These are phyloP conservation scores for Xyrichtys novacula DNA, from an alignment of 2,797 vertebrate species.

Conservation along the genomic window DNA sequence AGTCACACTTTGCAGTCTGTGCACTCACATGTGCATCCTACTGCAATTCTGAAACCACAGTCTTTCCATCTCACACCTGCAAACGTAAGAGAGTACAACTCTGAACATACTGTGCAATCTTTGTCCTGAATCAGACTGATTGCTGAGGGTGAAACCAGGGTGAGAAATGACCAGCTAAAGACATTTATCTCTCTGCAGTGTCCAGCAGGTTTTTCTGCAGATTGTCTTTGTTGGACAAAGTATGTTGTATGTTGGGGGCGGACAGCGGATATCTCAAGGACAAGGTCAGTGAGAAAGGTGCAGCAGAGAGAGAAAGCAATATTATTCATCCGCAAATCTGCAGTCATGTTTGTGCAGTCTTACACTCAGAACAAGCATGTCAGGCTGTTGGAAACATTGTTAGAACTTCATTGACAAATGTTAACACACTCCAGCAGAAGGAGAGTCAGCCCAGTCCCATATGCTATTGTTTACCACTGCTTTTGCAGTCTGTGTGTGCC, in stretches of 20 bases:
- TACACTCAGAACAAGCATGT: constrained; percentile 1
- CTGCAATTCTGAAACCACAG: no score
- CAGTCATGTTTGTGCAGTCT: not conserved
- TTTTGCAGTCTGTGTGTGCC: not conserved
- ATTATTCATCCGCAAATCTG: not conserved
- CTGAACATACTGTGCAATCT: no score
- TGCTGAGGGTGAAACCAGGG: not conserved
- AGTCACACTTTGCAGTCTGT: no score
- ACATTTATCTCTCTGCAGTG: not conserved
- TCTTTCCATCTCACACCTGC: no score
- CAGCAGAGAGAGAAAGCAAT: constrained; percentile 8
- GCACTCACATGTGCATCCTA: no score
- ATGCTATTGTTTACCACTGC: not conserved
- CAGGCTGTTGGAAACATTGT: not conserved
- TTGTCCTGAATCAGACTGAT: not conserved
- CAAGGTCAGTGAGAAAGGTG: constrained; percentile 33
- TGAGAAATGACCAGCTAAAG: constrained; percentile 17
- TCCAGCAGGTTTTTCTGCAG: constrained; percentile 20
- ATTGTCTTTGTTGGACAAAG: constrained; percentile 8
- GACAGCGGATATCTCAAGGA: constrained; percentile 23
- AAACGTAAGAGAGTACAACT: no score
- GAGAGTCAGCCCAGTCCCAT: not conserved
- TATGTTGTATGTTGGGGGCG: not conserved
- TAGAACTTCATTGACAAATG: not conserved
- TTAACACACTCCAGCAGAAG: not conserved